These are phyloP conservation scores for Listrodromus nycthemerus DNA, from an alignment of 2,888 invertebrate species.

Conservation along the genomic window DNA sequence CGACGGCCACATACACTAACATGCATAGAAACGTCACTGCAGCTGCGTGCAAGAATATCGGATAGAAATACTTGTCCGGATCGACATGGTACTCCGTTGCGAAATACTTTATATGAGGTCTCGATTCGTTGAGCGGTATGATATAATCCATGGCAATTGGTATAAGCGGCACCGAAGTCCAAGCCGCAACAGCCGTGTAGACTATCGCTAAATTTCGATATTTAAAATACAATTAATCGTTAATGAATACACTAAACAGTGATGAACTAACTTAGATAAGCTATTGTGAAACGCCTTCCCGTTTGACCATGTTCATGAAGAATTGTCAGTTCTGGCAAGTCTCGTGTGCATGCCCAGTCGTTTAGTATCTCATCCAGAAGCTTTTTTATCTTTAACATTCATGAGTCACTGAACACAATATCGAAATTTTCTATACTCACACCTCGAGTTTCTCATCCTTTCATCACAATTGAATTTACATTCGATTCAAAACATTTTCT, in stretches of 20 bases:
- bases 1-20: not conserved
- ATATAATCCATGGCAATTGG: not conserved
- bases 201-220: not conserved
- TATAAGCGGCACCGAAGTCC: not conserved
- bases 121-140: constrained; percentile 13
- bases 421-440: not conserved
- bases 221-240: not conserved
- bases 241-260: not conserved
- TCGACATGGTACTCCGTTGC: constrained; percentile 21
- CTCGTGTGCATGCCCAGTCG: not conserved
- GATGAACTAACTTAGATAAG: constrained; percentile 1
- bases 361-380: constrained; percentile 13
- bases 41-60: not conserved
- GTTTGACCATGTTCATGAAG: not conserved
- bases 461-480: not conserved
- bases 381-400: not conserved
- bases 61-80: constrained; percentile 20
- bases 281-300: not conserved
- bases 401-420: not conserved
- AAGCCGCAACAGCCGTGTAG: not conserved
- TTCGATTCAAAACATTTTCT: too few species aligned
- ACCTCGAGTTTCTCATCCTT: too few species aligned
- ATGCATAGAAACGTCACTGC: not conserved
- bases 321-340: not conserved
- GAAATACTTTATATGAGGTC: not conserved